A percentile compares a stretch with the other conserved stretches of the same genome.
Evolutionary conservation across 2,888 invertebrate genomes (phyloP).

Genomic region (Anoplius nigerrimus): DNA sequence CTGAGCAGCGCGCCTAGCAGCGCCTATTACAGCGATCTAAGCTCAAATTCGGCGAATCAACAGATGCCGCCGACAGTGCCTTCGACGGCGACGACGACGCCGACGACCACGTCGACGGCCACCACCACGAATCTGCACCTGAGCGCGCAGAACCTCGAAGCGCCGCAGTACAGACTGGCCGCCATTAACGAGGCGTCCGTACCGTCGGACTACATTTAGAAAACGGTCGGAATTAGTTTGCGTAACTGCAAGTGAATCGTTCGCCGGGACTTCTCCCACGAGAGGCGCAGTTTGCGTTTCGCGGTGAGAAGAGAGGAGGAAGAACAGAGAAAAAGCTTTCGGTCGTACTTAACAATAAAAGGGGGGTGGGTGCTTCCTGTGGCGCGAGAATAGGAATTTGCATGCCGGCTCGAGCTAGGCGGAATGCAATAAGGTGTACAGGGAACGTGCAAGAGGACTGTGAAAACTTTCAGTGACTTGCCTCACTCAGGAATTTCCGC

Average conservation of each 20-base stretch:
- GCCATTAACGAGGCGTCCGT: slow-evolving; percentile 72
- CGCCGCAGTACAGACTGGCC: slow-evolving; percentile 67
- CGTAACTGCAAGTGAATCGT: too few relatives aligned
- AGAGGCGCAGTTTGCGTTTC: too few relatives aligned
- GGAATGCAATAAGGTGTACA: too few relatives aligned
- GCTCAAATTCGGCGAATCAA: slow-evolving; percentile 71
- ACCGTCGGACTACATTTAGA: slow-evolving; percentile 71
- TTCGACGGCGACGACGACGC: slow-evolving; percentile 60
- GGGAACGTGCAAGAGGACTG: slow-evolving; percentile 15
- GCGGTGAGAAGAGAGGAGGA: too few relatives aligned
- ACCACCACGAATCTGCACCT: slow-evolving; percentile 47
- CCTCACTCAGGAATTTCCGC: slow-evolving; percentile 29
- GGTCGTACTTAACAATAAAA: too few relatives aligned
- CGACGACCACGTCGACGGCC: slow-evolving; percentile 45
- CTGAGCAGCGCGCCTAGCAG: slow-evolving; percentile 81
- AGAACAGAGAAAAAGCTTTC: too few relatives aligned
- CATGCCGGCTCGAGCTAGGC: too few relatives aligned
- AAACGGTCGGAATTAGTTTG: not conserved
- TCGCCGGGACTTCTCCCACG: too few relatives aligned
- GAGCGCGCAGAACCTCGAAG: slow-evolving; percentile 57
- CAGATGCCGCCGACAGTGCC: slow-evolving; percentile 52
- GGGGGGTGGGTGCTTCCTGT: too few relatives aligned
- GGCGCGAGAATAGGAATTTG: too few relatives aligned
- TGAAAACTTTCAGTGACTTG: slow-evolving; percentile 21
- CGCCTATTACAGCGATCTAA: slow-evolving; percentile 84